Base-by-base conservation (phyloP, 2,888 invertebrate species). In the Flexamia atlantica region DNA sequence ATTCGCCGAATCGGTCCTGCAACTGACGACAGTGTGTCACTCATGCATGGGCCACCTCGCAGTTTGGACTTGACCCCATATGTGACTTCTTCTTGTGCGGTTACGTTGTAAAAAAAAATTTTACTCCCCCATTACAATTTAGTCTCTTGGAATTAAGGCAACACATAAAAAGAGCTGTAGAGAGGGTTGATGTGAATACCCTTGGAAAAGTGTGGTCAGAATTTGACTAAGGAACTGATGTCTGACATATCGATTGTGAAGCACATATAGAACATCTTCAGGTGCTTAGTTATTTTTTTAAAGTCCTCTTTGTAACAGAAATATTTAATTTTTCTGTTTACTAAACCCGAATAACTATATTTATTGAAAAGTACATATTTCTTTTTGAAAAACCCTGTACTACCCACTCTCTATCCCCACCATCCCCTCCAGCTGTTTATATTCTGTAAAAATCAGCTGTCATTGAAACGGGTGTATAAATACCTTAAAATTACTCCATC, bases 71-170 rank as follows among this genome's bases (percentile, higher is more conserved):
- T 76, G 42, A 76, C 76, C 76, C 76, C 42, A 76, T n/a, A n/a
- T 42, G 76, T 12, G 3, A 76, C 20, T 42, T 36, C n/a, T 76
- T 76, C 7, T 46, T 76, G 42, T 76, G 76, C 1, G 42, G 20
- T 76, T 42, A 40, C n/a, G 25, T 76, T 36, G 42, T 42, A 40
- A 42, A 76, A 30, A 10, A 28, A 72, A 17, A 20, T 76, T 76
- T 42, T n/a, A 20, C n/a, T n/a, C 42, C 42, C 42, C 76, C 76
- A 12, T 76, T 76, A 12, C 76, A 40, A 42, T 76, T 12, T 40
- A 76, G 76, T 42, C 76, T 76, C 76, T 14, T 76, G 46, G 36
- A 40, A 76, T 76, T n/a, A 76, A 76, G 42, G 76, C 42, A 42
- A 23, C 4, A 46, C 76, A 76, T 76, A 42, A 76, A 12, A 76